Conservation (phyloP, 2,797 vertebrate species). For the Apogon talboti region DNA sequence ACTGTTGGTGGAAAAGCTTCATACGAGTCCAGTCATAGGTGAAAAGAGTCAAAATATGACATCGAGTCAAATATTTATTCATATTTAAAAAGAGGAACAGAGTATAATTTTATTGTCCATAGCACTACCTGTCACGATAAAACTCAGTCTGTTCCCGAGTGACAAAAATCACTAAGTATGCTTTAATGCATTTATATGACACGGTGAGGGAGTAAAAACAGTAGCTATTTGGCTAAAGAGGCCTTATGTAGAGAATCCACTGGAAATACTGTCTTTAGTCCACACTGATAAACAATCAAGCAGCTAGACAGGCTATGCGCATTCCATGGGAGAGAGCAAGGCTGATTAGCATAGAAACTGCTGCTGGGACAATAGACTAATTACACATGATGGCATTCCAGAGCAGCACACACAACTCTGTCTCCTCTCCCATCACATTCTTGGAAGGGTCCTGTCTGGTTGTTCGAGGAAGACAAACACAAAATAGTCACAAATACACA, state of each 20-base stretch:
- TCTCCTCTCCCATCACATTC: conserved; percentile 40
- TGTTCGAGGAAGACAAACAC: conserved; percentile 41
- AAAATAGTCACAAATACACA: conserved; percentile 10
- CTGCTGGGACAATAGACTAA: conserved; percentile 68
- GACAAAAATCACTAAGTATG: conserved; percentile 26
- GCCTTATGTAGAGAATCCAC: conserved; percentile 20
- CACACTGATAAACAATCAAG: conserved; percentile 43
- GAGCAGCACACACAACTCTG: conserved; percentile 10
- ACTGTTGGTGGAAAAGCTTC: too few relatives aligned
- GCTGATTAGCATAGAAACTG: conserved; percentile 68
- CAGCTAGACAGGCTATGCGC: conserved; percentile 40
- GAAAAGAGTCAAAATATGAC: too few relatives aligned
- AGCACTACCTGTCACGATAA: too few relatives aligned
- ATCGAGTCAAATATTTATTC: too few relatives aligned
- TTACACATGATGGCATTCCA: conserved; percentile 64
- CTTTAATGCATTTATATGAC: conserved; percentile 49
- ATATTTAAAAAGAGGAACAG: too few relatives aligned
- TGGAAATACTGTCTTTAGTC: conserved; percentile 10
- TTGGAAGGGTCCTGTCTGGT: conserved; percentile 39
- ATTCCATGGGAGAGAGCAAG: conserved; percentile 51
- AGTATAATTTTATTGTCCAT: too few relatives aligned
- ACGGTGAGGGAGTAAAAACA: conserved; percentile 48
- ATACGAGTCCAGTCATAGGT: too few relatives aligned
- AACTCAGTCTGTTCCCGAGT: background rate
- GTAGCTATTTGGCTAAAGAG: conserved; percentile 43